Evolutionary conservation across 1,140 invertebrate genomes (phyloP).

Genomic region (Metopolophium dirhodum): DNA sequence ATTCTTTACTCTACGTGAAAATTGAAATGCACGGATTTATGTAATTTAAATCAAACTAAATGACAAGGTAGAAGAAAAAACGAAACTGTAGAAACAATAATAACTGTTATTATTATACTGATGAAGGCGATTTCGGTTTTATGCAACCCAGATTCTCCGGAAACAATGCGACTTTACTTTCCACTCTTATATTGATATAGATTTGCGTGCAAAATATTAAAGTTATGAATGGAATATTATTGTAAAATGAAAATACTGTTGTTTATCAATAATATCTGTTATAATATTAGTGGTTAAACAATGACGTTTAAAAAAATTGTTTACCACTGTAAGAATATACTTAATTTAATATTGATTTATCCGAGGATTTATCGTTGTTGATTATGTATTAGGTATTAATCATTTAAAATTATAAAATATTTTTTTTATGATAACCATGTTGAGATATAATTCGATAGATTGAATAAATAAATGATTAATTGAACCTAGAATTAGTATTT

Average conservation of each 20-base stretch:
- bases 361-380: neutral
- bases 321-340: neutral
- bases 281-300: neutral
- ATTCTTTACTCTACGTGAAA: constrained; percentile 30
- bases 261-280: neutral
- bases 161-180: constrained; percentile 47
- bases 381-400: neutral
- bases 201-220: neutral
- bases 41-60: constrained; percentile 45
- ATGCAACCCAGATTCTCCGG: constrained; percentile 40
- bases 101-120: constrained; percentile 26
- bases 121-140: constrained; percentile 40
- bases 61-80: constrained; percentile 39
- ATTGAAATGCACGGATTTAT: constrained; percentile 45
- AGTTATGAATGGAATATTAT: constrained; percentile 30
- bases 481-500: neutral
- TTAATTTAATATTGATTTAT: neutral
- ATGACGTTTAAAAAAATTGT: neutral
- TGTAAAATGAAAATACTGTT: neutral
- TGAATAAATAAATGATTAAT: neutral
- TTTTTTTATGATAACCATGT: neutral
- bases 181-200: neutral
- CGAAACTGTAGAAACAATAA: constrained; percentile 44
- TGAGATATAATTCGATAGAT: neutral
- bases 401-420: neutral